Evolutionary conservation across 2,888 invertebrate species (phyloP).

Genomic region (Paralinhomoeus sp.): DNA sequence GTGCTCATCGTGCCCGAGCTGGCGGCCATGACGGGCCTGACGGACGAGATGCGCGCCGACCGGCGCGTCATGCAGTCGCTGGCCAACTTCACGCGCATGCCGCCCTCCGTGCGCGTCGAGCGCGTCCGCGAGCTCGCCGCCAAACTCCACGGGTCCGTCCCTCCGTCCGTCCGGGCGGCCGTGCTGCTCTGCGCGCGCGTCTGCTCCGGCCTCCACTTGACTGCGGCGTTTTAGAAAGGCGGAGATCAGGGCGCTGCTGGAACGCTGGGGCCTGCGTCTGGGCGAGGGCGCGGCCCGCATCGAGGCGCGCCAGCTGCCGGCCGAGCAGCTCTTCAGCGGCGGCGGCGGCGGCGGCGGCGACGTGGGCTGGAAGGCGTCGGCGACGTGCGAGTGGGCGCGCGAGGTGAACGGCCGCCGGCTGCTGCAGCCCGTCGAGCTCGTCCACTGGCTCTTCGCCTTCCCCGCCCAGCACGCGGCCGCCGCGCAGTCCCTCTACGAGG

Average conservation of each 20-base stretch:
- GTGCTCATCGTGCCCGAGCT: constrained; percentile 57
- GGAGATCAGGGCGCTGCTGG: constrained; percentile 39
- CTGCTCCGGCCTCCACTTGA: too few relatives aligned
- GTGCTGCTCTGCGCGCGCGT: too few relatives aligned
- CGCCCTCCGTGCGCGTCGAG: constrained; percentile 48
- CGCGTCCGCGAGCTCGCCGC: constrained; percentile 42
- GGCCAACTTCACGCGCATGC: constrained; percentile 48
- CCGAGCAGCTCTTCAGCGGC: constrained; percentile 41
- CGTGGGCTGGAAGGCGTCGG: constrained; percentile 3
- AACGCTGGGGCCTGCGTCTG: constrained; percentile 52
- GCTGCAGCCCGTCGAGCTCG: constrained; percentile 9
- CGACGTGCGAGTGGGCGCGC: too few relatives aligned
- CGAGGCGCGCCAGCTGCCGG: constrained; percentile 17
- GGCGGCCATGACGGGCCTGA: constrained; percentile 62
- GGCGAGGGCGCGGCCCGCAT: constrained; percentile 14
- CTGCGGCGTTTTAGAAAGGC: too few relatives aligned
- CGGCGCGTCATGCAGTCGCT: constrained; percentile 50
- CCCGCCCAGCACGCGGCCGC: constrained; percentile 2
- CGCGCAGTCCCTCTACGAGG: constrained; percentile 1
- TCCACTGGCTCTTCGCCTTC: constrained; percentile 11
- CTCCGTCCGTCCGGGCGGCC: too few relatives aligned
- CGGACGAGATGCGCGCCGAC: constrained; percentile 56
- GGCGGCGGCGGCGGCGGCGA: constrained; percentile 41
- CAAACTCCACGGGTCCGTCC: too few relatives aligned
- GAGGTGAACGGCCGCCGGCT: constrained; percentile 11